Evolutionary conservation across 2,113 vertebrate species (phyloP).

Genomic region (Indicator maculatus): DNA sequence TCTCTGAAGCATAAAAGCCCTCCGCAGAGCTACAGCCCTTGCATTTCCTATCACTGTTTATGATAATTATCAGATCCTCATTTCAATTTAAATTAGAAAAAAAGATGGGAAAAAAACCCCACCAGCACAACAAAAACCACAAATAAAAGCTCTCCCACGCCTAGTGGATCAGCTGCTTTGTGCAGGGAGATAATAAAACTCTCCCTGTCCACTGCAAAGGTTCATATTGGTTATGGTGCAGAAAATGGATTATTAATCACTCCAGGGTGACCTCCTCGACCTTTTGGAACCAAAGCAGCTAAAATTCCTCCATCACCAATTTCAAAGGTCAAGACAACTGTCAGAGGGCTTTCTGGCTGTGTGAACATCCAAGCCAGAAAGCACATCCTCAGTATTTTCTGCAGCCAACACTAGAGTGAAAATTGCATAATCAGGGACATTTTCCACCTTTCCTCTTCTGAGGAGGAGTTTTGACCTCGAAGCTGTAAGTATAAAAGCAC

Average conservation of each 20-base stretch:
- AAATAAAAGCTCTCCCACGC: neutral
- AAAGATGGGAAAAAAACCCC: neutral
- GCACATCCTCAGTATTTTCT: neutral
- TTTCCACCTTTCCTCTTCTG: neutral
- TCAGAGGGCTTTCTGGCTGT: neutral
- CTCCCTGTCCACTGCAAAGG: neutral
- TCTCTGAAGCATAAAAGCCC: neutral
- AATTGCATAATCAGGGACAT: neutral
- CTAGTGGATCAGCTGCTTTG: neutral
- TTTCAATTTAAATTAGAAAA: conserved; percentile 19
- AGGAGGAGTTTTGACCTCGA: neutral
- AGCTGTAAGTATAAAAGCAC: neutral
- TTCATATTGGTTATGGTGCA: neutral
- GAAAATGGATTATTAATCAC: neutral
- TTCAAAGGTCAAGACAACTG: neutral
- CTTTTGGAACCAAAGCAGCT: neutral
- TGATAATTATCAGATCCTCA: neutral
- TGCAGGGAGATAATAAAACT: neutral
- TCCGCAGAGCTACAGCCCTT: rapidly evolving
- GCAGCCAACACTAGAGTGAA: neutral
- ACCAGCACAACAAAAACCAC: neutral
- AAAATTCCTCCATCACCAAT: neutral
- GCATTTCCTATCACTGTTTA: conserved; percentile 2
- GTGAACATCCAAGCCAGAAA: neutral
- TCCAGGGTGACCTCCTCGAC: neutral